Evolutionary conservation across 2,113 vertebrate genomes (phyloP).

Genomic region (Malaclemys terrapin): DNA sequence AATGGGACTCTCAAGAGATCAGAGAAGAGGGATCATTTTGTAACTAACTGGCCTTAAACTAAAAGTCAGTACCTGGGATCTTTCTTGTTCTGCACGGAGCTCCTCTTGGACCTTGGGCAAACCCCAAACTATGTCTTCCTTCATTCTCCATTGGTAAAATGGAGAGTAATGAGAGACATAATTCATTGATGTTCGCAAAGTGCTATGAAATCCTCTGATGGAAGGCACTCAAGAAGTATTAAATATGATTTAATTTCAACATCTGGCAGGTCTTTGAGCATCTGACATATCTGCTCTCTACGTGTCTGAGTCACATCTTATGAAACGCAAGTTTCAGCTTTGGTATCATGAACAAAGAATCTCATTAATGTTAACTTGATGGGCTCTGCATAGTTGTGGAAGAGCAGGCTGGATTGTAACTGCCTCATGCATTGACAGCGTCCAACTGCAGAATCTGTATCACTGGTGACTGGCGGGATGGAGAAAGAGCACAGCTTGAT

Average conservation of each 20-base stretch:
- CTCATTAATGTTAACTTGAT: neutral
- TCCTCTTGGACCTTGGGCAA: constrained; percentile 29
- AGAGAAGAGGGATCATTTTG: neutral
- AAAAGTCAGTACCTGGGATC: neutral
- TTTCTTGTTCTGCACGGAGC: neutral
- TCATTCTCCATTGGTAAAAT: constrained; percentile 34
- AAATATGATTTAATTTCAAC: constrained; percentile 13
- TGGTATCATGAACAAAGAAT: neutral
- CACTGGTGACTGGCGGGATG: accelerated
- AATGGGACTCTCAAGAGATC: neutral
- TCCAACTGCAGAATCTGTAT: accelerated
- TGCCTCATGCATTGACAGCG: neutral
- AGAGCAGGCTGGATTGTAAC: neutral
- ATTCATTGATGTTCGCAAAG: constrained; percentile 17
- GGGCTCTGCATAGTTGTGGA: neutral
- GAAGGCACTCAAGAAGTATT: constrained; percentile 1
- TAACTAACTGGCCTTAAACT: constrained; percentile 26
- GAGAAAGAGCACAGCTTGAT: neutral
- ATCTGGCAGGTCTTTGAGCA: neutral
- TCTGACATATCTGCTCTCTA: neutral
- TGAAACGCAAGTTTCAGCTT: neutral
- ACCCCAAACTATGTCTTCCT: constrained; percentile 31
- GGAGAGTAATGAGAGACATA: neutral
- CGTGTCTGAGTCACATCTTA: neutral
- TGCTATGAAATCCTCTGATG: constrained; percentile 32